phyloP scores from a whole-genome alignment of 2,113 vertebrate species.

The Harpagus bidentatus region DNA sequence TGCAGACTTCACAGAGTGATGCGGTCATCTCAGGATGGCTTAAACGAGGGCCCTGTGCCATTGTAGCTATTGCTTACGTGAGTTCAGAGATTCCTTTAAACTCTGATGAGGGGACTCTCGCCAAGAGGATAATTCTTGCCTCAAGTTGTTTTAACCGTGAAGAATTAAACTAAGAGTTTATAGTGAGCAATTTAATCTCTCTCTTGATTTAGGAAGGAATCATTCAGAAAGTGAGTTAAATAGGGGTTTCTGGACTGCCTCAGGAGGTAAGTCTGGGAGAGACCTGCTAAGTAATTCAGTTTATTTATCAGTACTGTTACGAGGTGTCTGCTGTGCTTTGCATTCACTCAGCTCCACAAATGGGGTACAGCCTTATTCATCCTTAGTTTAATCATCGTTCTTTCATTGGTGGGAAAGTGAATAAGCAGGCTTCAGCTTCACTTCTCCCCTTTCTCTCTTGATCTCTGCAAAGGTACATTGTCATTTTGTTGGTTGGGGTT shows the following conservation, averaged over 20 bases:
- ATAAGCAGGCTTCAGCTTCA: background rate
- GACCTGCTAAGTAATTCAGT: slow-evolving; percentile 16
- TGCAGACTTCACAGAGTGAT: background rate
- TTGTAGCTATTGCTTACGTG: background rate
- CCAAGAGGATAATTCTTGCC: slow-evolving; percentile 10
- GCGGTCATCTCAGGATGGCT: background rate
- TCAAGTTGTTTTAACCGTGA: slow-evolving; percentile 1
- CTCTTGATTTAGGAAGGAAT: slow-evolving; percentile 50
- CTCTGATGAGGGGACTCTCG: background rate
- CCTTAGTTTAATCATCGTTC: background rate
- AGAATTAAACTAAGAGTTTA: slow-evolving; percentile 40
- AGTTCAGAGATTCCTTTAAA: background rate
- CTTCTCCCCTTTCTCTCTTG: background rate
- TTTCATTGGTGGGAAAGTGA: background rate
- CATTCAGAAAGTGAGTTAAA: slow-evolving; percentile 52
- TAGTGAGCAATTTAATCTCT: slow-evolving; percentile 23
- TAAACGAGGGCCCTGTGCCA: background rate
- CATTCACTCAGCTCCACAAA: background rate
- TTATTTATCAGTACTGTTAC: background rate
- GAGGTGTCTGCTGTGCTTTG: slow-evolving; percentile 17
- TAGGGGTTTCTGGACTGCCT: slow-evolving; percentile 19
- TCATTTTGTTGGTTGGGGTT: background rate
- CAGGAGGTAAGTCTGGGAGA: slow-evolving; percentile 18
- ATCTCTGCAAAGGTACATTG: background rate
- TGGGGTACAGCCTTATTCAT: background rate